Evolutionary conservation across 2,797 vertebrate genomes (phyloP).

Genomic region (Hyperoplus lanceolatus): DNA sequence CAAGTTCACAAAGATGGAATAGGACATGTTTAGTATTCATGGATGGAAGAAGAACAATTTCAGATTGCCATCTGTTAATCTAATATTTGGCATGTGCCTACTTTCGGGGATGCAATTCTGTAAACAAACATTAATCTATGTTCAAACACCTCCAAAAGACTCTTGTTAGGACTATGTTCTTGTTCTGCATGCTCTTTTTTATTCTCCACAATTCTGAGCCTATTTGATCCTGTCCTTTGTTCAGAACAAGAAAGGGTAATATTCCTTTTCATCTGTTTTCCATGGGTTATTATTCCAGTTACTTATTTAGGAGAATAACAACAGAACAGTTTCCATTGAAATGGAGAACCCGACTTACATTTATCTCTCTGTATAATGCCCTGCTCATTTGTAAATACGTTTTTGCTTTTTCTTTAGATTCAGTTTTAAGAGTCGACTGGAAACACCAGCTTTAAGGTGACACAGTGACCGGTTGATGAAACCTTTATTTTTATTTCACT

Average conservation of each 20-base stretch:
- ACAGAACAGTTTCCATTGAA: neutral
- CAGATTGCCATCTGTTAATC: conserved; percentile 31
- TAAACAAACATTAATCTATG: conserved; percentile 19
- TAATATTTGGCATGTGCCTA: conserved; percentile 42
- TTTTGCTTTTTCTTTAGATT: neutral
- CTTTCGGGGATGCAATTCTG: conserved; percentile 9
- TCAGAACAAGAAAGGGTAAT: neutral
- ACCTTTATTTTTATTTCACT: conserved; percentile 49
- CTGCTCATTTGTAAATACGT: neutral
- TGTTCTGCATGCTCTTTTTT: neutral
- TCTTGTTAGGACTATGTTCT: neutral
- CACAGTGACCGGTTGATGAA: conserved; percentile 37
- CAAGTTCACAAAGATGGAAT: conserved; percentile 22
- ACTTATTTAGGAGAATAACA: neutral
- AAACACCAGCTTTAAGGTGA: neutral
- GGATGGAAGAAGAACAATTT: conserved; percentile 16
- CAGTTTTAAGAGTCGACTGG: neutral
- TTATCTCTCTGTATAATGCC: neutral
- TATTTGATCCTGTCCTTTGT: neutral
- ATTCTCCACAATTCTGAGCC: neutral
- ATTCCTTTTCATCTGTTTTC: neutral
- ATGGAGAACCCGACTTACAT: neutral
- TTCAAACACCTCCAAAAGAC: neutral
- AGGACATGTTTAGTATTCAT: conserved; percentile 39
- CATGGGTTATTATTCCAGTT: neutral